Percentiles rank a stretch among this genome's conserved stretches.
Conservation (phyloP, 2,888 invertebrate species). For the Oeneis ivallda region DNA sequence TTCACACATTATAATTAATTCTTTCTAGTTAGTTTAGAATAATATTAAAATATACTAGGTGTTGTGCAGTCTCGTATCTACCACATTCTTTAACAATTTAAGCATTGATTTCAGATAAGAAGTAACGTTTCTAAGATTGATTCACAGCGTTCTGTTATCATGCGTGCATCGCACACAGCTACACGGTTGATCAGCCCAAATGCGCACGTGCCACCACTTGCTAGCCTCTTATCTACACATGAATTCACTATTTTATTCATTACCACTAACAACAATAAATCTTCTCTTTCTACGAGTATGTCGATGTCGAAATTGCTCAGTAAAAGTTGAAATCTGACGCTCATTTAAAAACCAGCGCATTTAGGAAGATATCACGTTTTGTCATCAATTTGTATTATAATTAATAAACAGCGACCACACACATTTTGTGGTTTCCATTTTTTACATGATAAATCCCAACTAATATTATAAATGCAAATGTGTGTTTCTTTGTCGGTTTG, state of each 20-base stretch:
- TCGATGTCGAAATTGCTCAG: slow-evolving; percentile 58
- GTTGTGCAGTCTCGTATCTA: background rate
- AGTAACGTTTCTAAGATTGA: slow-evolving; percentile 69
- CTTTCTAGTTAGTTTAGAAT: no score
- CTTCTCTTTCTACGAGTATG: slow-evolving; percentile 43
- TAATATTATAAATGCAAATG: no score
- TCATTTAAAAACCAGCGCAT: slow-evolving; percentile 63
- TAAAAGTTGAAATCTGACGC: slow-evolving; percentile 65
- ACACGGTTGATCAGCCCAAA: slow-evolving; percentile 56
- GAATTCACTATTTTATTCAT: slow-evolving; percentile 57
- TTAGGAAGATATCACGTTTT: slow-evolving; percentile 48
- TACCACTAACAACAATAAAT: slow-evolving; percentile 68
- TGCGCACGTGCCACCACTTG: slow-evolving; percentile 61
- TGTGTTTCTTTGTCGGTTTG: no score
- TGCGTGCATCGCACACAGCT: slow-evolving; percentile 61
- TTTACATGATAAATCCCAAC: no score
- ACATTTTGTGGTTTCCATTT: slow-evolving; percentile 26
- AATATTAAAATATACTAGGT: no score
- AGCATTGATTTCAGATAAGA: slow-evolving; percentile 69
- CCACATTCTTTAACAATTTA: slow-evolving; percentile 49
- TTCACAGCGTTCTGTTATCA: slow-evolving; percentile 70
- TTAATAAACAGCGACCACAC: slow-evolving; percentile 56
- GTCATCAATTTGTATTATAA: slow-evolving; percentile 7
- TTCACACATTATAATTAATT: no score
- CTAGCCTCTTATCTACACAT: slow-evolving; percentile 46